phyloP scores from a whole-genome alignment of 2,888 invertebrate genomes.

The Euproctis similis region DNA sequence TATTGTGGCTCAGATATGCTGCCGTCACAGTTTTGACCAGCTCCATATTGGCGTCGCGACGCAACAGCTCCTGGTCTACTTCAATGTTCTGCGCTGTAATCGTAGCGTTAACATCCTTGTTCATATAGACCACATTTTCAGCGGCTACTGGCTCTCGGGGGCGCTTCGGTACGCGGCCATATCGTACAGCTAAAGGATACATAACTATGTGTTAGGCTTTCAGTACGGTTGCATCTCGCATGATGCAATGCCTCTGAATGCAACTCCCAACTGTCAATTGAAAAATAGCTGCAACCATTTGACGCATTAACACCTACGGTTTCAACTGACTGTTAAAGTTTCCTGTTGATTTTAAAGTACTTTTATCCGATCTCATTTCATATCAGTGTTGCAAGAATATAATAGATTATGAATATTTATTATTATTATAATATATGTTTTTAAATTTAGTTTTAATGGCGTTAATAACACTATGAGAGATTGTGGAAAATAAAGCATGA shows the following conservation, averaged over 20 bases:
- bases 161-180: conserved; percentile 96
- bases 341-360: conserved; percentile 18
- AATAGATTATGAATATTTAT: too few relatives aligned
- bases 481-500: too few relatives aligned
- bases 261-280: conserved; percentile 41
- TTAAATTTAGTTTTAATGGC: too few relatives aligned
- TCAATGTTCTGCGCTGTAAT: conserved; percentile 19
- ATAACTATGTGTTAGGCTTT: too few relatives aligned
- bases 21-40: conserved; percentile 66
- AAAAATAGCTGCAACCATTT: conserved; percentile 39
- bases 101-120: conserved; percentile 18
- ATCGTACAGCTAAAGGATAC: conserved; percentile 86
- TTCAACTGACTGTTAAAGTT: conserved; percentile 15
- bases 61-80: conserved; percentile 26
- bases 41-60: conserved; percentile 36
- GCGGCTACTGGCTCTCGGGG: conserved; percentile 79
- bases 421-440: too few relatives aligned
- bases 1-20: conserved; percentile 91
- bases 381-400: too few relatives aligned
- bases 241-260: conserved; percentile 24
- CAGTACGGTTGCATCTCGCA: conserved; percentile 30
- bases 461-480: too few relatives aligned
- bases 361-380: conserved; percentile 2
- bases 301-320: conserved; percentile 16
- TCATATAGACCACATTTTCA: conserved; percentile 35